Evolutionary conservation across 2,797 vertebrate species (phyloP).

Genomic region (Thalassophryne amazonica): DNA sequence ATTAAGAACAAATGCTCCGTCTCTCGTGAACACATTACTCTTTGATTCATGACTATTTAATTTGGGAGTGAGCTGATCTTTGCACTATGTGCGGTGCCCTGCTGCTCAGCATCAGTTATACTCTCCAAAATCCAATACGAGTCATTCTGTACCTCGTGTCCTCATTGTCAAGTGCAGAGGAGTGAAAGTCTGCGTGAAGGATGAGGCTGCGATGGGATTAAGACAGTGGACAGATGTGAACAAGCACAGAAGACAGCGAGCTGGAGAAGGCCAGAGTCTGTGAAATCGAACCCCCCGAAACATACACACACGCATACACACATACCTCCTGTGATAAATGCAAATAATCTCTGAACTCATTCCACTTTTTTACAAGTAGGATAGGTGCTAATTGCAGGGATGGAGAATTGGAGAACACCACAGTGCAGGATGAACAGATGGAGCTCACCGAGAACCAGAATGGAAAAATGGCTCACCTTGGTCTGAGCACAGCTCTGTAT

Average conservation of each 20-base stretch:
- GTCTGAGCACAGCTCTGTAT: constrained; percentile 44
- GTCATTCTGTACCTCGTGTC: background rate
- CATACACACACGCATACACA: constrained; percentile 2
- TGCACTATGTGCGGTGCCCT: background rate
- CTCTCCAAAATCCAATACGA: background rate
- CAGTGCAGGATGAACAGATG: constrained; percentile 59
- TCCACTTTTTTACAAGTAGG: background rate
- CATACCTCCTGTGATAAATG: constrained; percentile 8
- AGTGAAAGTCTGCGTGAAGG: background rate
- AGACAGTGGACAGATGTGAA: constrained; percentile 28
- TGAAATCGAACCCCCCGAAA: constrained; percentile 17
- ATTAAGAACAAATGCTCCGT: constrained; percentile 23
- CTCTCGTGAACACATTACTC: constrained; percentile 2
- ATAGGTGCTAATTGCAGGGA: background rate
- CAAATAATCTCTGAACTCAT: constrained; percentile 1
- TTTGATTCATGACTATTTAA: constrained; percentile 8
- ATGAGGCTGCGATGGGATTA: constrained; percentile 8
- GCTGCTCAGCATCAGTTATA: background rate
- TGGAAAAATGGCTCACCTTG: constrained; percentile 43
- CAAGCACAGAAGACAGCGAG: constrained; percentile 14
- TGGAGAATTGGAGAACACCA: background rate
- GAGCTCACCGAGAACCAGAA: constrained; percentile 49
- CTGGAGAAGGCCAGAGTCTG: constrained; percentile 22
- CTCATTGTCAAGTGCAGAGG: background rate
- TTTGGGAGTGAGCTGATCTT: constrained; percentile 15